These are phyloP conservation scores for Drosophila subsilvestris DNA, from an alignment of 2,888 invertebrate species.

Conservation along the genomic window DNA sequence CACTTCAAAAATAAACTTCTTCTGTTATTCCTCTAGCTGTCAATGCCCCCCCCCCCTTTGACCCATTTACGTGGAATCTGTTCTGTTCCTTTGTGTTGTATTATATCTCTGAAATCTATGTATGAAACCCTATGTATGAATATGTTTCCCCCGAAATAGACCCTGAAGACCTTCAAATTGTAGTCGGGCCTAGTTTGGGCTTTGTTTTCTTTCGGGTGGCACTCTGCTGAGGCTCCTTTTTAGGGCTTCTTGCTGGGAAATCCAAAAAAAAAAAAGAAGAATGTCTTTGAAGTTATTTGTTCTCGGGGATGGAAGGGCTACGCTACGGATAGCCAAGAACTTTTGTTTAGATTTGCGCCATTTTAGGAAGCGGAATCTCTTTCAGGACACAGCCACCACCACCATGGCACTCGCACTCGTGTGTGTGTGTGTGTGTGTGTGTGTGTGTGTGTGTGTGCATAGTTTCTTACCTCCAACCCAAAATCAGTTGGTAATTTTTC, in stretches of 20 bases:
- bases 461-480: not conserved
- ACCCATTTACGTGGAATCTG: too few species aligned
- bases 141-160: conserved; percentile 7
- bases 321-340: not conserved
- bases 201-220: conserved; percentile 9
- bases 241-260: conserved; percentile 1
- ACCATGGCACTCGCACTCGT: not conserved
- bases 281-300: not conserved
- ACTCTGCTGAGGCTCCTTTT: conserved; percentile 11
- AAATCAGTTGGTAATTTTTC: not conserved
- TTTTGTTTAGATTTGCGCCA: conserved; percentile 32
- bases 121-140: conserved; percentile 29
- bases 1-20: not conserved
- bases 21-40: not conserved
- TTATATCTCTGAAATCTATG: too few species aligned
- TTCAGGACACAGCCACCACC: conserved; percentile 19
- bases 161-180: conserved; percentile 23
- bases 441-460: too few species aligned
- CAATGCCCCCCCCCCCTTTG: not conserved
- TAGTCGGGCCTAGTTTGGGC: conserved; percentile 1
- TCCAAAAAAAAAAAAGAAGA: too few species aligned
- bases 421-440: too few species aligned
- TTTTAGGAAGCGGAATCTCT: conserved; percentile 25
- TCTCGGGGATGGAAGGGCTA: conserved; percentile 1
- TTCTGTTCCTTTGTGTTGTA: conserved; percentile 13